phyloP scores from a whole-genome alignment of 2,888 invertebrate species.

The Stenurella melanura region DNA sequence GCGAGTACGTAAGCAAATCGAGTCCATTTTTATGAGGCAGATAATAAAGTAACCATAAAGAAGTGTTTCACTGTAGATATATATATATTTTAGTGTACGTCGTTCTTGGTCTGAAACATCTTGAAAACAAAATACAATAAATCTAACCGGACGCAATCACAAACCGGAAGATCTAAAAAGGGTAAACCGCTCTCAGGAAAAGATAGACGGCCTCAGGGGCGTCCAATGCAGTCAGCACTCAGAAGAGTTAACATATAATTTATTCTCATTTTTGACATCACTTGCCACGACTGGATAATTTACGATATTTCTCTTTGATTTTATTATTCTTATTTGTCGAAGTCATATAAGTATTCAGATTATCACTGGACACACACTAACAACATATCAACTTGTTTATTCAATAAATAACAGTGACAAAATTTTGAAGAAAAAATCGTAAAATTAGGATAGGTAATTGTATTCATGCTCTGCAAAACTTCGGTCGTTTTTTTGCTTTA shows the following conservation, averaged over 20 bases:
- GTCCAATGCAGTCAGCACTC: constrained; percentile 38
- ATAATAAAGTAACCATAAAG: constrained; percentile 25
- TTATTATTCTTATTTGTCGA: neutral
- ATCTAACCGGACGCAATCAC: constrained; percentile 63
- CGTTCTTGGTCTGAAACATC: constrained; percentile 40
- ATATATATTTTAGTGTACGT: constrained; percentile 12
- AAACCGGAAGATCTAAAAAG: constrained; percentile 60
- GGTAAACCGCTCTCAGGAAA: constrained; percentile 55
- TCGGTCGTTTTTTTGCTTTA: too few species aligned
- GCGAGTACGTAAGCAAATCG: neutral
- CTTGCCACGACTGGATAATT: neutral
- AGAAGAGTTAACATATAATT: constrained; percentile 13
- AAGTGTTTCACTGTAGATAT: constrained; percentile 12
- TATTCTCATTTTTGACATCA: constrained; percentile 20
- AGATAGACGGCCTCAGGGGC: constrained; percentile 55
- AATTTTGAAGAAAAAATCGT: too few species aligned
- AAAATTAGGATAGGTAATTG: too few species aligned
- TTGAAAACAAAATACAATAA: constrained; percentile 59
- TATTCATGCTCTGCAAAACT: too few species aligned
- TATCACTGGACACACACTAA: neutral
- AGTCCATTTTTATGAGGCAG: constrained; percentile 10
- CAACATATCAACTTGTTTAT: too few species aligned
- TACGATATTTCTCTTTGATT: neutral
- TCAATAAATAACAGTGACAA: too few species aligned
- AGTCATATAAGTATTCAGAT: neutral